Conservation (phyloP, 2,888 invertebrate species). For the Andricus curvator region DNA sequence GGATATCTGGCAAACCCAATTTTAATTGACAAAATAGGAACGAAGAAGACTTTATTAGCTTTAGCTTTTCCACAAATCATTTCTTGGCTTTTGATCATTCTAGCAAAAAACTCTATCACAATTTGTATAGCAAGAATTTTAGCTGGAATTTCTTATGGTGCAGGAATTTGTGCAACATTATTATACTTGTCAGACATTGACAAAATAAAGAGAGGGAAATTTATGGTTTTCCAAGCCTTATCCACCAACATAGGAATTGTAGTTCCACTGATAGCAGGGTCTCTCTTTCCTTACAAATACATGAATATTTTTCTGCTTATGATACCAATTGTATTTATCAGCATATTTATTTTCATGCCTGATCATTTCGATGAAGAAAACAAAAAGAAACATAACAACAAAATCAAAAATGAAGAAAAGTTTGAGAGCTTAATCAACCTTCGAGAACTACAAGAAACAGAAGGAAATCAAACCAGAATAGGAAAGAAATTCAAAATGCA, state of each 20-base stretch:
- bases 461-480: slow-evolving; percentile 43
- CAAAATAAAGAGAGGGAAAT: slow-evolving; percentile 80
- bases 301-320: slow-evolving; percentile 79
- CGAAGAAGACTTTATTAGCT: slow-evolving; percentile 65
- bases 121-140: slow-evolving; percentile 77
- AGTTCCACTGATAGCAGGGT: background rate
- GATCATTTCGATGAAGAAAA: slow-evolving; percentile 77
- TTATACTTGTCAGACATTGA: slow-evolving; percentile 83
- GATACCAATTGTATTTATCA: slow-evolving; percentile 80
- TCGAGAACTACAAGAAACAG: background rate
- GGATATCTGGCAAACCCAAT: slow-evolving; percentile 67
- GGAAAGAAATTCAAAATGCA: slow-evolving; percentile 74
- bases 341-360: slow-evolving; percentile 82
- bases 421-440: background rate
- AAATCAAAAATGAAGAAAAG: background rate
- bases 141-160: slow-evolving; percentile 78
- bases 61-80: slow-evolving; percentile 67
- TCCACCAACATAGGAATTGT: background rate
- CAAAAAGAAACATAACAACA: background rate
- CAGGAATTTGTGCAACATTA: slow-evolving; percentile 77
- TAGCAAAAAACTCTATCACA: slow-evolving; percentile 56
- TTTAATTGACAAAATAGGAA: slow-evolving; percentile 66
- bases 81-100: slow-evolving; percentile 69
- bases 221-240: background rate
- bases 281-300: background rate